Percentiles rank a stretch among this genome's conserved stretches.
These are phyloP conservation scores for Glomeris marginata DNA, from an alignment of 2,888 invertebrate genomes.

Conservation along the genomic window DNA sequence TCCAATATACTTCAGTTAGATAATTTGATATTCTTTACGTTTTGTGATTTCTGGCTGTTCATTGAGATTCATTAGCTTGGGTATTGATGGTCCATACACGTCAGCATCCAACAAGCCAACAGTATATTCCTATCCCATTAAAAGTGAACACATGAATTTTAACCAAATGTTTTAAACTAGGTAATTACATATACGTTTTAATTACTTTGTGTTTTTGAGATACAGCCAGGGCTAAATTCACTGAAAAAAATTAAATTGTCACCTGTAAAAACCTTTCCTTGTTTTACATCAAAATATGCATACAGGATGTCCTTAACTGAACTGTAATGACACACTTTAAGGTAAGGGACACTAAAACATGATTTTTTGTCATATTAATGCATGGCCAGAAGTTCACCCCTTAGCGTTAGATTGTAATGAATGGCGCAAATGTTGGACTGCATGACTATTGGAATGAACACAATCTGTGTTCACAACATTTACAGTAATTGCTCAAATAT, in stretches of 20 bases:
- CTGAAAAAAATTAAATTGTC: constrained; percentile 34
- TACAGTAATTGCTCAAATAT: no score
- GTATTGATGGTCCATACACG: constrained; percentile 87
- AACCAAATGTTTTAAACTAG: neutral
- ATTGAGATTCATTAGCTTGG: constrained; percentile 83
- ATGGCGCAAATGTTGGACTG: no score
- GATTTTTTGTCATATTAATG: no score
- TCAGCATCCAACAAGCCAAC: constrained; percentile 86
- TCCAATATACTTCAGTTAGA: neutral
- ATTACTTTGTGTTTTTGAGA: constrained; percentile 38
- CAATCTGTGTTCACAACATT: no score
- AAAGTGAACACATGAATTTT: neutral
- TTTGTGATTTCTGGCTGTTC: constrained; percentile 64
- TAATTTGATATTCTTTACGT: constrained; percentile 24
- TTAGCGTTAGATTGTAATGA: no score
- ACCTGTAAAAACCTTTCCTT: neutral
- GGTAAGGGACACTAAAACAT: no score
- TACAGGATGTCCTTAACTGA: no score
- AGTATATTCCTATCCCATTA: constrained; percentile 4
- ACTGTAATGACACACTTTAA: no score
- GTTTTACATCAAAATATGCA: no score
- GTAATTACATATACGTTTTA: neutral
- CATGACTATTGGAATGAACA: no score
- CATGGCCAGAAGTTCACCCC: no score
- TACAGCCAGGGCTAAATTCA: constrained; percentile 70